Evolutionary conservation across 2,113 vertebrate species (phyloP).

Genomic region (Otocyon megalotis): DNA sequence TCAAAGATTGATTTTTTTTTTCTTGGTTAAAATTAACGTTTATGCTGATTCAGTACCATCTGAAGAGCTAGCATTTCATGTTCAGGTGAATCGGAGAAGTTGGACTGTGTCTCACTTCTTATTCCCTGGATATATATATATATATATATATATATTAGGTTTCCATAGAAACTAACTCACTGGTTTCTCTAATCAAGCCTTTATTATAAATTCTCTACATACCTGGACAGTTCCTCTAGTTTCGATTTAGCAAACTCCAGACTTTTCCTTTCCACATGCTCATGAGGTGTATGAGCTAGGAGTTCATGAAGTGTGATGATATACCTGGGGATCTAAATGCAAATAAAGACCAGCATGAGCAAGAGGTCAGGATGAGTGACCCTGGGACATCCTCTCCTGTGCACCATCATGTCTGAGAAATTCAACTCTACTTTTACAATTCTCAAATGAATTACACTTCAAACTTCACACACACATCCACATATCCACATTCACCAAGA

Average conservation of each 20-base stretch:
- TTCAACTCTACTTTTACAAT: neutral
- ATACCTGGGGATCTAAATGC: conserved; percentile 95
- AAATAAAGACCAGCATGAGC: conserved; percentile 58
- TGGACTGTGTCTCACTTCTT: neutral
- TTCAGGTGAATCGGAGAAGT: neutral
- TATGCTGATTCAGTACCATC: neutral
- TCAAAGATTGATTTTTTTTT: neutral
- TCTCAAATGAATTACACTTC: neutral
- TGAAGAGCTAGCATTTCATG: neutral
- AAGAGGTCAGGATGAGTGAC: neutral
- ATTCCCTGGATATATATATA: neutral
- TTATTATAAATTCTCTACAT: neutral
- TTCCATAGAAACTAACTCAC: neutral
- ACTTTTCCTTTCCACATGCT: conserved; percentile 98
- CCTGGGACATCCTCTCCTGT: neutral
- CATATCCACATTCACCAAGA: neutral
- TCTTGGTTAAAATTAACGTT: neutral
- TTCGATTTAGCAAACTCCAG: conserved; percentile 99
- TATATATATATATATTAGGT: neutral
- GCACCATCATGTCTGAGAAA: neutral
- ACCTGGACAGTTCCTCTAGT: conserved; percentile 98
- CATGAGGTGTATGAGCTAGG: conserved; percentile 97
- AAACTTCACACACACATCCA: neutral
- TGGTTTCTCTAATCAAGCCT: neutral
- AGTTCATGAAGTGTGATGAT: conserved; percentile 99